Conservation (phyloP, 2,797 vertebrate genomes). For the Botia almorhae region DNA sequence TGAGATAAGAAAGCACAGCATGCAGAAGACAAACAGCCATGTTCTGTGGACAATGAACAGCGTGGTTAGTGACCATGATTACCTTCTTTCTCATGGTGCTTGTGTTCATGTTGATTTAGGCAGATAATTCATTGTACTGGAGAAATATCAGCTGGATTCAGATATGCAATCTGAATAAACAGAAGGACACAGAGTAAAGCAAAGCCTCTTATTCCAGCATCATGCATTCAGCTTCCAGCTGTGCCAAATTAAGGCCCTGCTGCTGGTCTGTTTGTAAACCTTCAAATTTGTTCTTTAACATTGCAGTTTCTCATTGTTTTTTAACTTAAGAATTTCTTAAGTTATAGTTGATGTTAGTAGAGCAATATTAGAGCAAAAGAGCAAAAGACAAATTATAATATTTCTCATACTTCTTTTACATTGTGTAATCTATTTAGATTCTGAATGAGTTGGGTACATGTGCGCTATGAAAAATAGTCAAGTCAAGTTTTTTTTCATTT, state of each 20-base stretch:
- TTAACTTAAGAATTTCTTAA: too few species aligned
- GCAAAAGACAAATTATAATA: neutral
- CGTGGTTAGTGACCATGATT: constrained; percentile 29
- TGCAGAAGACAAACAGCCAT: constrained; percentile 39
- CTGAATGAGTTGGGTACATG: neutral
- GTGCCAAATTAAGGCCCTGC: constrained; percentile 33
- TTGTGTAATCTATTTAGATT: neutral
- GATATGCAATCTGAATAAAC: constrained; percentile 32
- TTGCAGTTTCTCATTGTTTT: neutral
- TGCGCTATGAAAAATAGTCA: too few species aligned
- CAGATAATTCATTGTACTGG: constrained; percentile 40
- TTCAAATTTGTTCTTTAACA: neutral
- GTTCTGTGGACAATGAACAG: constrained; percentile 38
- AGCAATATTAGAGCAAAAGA: neutral
- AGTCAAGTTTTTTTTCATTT: too few species aligned
- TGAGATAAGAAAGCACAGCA: constrained; percentile 41
- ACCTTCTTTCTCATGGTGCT: constrained; percentile 28
- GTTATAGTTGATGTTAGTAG: too few species aligned
- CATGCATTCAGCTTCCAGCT: constrained; percentile 31
- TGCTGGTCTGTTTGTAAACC: neutral
- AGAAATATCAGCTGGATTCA: constrained; percentile 43
- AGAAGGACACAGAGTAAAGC: neutral
- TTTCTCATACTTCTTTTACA: neutral
- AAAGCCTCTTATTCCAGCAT: constrained; percentile 39
- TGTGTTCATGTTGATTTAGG: constrained; percentile 44